Evolutionary conservation across 92 coral and sea anemone genomes (phyloP).

Genomic region (Paramuricea clavata): DNA sequence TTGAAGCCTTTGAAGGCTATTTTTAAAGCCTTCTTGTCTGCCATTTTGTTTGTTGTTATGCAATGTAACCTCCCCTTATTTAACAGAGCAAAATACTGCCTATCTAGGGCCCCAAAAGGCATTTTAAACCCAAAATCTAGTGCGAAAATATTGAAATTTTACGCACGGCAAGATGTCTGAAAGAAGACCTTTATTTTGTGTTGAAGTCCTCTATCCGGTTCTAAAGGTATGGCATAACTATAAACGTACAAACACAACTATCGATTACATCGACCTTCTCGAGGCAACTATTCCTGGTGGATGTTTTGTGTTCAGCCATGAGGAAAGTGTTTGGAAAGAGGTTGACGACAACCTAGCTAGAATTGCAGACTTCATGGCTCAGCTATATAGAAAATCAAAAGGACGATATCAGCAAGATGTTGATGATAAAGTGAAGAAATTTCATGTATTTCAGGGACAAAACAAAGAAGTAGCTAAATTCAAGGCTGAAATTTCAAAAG

Average conservation of each 20-base stretch:
- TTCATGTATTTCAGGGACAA: constrained; percentile 1
- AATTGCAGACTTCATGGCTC: background rate
- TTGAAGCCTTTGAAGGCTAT: too few species aligned
- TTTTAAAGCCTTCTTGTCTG: too few species aligned
- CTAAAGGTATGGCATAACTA: background rate
- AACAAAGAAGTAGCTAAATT: background rate
- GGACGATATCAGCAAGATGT: background rate
- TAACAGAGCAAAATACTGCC: too few species aligned
- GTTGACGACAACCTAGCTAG: background rate
- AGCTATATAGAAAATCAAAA: background rate
- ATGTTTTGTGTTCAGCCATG: background rate
- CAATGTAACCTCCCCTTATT: too few species aligned
- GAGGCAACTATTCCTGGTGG: background rate
- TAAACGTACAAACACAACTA: too few species aligned
- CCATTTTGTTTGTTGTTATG: too few species aligned
- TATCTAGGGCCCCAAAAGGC: too few species aligned
- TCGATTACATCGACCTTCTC: background rate
- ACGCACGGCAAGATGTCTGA: too few species aligned
- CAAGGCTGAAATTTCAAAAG: background rate
- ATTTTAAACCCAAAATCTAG: too few species aligned
- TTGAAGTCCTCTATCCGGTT: background rate
- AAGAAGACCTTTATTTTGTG: background rate
- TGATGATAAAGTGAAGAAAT: background rate
- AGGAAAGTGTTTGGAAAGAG: background rate
- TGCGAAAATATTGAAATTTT: too few species aligned